These are phyloP conservation scores for Laticauda colubrina DNA, from an alignment of 2,113 vertebrate species.

Conservation along the genomic window DNA sequence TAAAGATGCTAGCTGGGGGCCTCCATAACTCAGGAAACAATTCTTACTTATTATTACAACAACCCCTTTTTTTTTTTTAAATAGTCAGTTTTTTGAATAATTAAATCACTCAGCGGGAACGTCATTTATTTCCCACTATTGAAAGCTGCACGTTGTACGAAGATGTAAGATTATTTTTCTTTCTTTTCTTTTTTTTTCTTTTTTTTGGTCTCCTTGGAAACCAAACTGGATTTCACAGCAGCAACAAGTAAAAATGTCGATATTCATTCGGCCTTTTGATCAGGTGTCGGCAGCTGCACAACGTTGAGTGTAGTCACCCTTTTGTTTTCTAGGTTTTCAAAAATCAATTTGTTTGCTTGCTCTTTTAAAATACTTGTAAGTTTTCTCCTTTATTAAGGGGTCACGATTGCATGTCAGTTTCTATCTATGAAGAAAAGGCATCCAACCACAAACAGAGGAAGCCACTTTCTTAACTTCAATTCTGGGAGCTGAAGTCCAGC, in stretches of 20 bases:
- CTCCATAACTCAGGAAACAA: not conserved
- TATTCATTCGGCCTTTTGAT: not conserved
- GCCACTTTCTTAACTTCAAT: no score
- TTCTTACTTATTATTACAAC: not conserved
- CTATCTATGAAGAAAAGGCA: not conserved
- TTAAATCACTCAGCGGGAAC: not conserved
- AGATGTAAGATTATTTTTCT: not conserved
- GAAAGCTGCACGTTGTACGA: not conserved
- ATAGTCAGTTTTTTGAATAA: not conserved
- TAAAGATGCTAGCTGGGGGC: not conserved
- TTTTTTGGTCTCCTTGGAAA: not conserved
- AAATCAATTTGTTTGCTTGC: not conserved
- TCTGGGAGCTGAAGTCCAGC: no score
- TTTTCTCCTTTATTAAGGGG: not conserved
- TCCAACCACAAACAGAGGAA: not conserved
- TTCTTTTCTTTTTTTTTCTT: not conserved
- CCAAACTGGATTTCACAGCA: not conserved
- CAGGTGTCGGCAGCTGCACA: not conserved
- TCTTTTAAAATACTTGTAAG: not conserved
- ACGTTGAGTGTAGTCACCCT: not conserved
- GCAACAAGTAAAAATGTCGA: not conserved
- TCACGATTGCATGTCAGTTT: not conserved
- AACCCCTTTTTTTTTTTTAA: no score
- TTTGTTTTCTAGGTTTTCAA: not conserved
- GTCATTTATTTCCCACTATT: not conserved